Base-by-base conservation (phyloP, 2,888 invertebrate species). In the Empis livida region DNA sequence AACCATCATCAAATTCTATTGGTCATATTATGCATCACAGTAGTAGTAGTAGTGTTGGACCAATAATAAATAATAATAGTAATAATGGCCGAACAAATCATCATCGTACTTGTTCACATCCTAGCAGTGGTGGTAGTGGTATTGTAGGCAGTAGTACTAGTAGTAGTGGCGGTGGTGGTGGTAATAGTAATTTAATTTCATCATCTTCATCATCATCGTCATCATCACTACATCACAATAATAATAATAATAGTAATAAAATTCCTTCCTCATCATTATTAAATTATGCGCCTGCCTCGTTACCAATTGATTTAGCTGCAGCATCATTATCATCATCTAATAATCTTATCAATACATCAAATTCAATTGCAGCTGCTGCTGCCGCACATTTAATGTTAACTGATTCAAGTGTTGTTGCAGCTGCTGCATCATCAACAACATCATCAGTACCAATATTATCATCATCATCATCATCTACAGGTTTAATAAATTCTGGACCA, bases 341-440 rank as follows among this genome's bases (percentile, higher is more conserved):
- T 3, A 27, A 14, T 13, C 3, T 32, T 5, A 23, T 13, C 5
- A 41, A 20, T 20, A 32, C 32, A 32, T n/a, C 5, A 35, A 35
- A 35, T 35, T n/a, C 35, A 41, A 10, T 41, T 20, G n/a, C 17
- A 8, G 40, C 13, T 23, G 46, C 48, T 6, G 59, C 58, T 44
- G 57, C 67, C n/a, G 62, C 65, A 10, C 63, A 66, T 53, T 59
- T 68, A 3, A 67, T 67, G 66, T 63, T 67, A 62, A 61, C 62
- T 17, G 67, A 67, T 54, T 62, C 68, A 31, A 66, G 62, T 55
- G 65, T 66, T 20, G 65, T 65, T 48, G 61, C 65, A 47, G 66
- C 65, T 40, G 59, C 65, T 2, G 58, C 63, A 13, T 59, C 58
- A 49, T 39, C 41, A 48, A 48, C 50, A 53, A 27, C 53, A 51